Base-by-base conservation (phyloP, 2,113 vertebrate genomes). In the Salvelinus fontinalis region DNA sequence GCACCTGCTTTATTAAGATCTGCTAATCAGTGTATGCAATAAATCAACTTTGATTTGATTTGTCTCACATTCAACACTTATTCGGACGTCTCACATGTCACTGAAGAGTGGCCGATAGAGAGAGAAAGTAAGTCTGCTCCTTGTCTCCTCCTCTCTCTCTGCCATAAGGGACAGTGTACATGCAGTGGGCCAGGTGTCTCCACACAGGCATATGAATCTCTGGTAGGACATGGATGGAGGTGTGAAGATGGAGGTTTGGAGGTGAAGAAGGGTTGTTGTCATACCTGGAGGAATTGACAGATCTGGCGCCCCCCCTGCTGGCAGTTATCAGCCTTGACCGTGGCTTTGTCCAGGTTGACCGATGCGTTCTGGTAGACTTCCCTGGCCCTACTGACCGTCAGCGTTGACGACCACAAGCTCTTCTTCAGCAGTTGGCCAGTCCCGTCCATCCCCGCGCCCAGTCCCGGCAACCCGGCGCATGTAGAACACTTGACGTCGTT, bases 301-400 rank as follows among this genome's bases (percentile, higher is more conserved):
- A 96, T 94, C 51, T 18, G 51, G 87, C 97, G 95, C 84, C 96
- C 97, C 88, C 96, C 97, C 89, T 97, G 97, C 83, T 96, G 95
- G 90, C 94, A 96, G 84, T 93, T 95, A 90, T 98, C 97, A 75
- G 97, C 96, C 89, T 98, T 98, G 79, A 98, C 93, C 85, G 98
- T 94, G 77, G 96, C 96, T 93, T 96, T 98, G 89, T 99, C 96
- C 14, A 97, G 95, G 71, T 97, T 98, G 90, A 96, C 95, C 0
- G 97, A 96, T 82, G 96, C 96, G 90, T 97, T 99, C 92, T 97
- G 97, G 92, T 97, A 98, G 82, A 98, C 94, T 87, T 99, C 97
- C 22, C 96, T 93, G 77, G 97, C 95, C 79, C 97, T 95, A 93
- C 96, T 99, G 90, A 99, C 95, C 0, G 97, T 99, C 91, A 99